Evolutionary conservation across 2,888 invertebrate species (phyloP).

Genomic region (Apamea anceps): DNA sequence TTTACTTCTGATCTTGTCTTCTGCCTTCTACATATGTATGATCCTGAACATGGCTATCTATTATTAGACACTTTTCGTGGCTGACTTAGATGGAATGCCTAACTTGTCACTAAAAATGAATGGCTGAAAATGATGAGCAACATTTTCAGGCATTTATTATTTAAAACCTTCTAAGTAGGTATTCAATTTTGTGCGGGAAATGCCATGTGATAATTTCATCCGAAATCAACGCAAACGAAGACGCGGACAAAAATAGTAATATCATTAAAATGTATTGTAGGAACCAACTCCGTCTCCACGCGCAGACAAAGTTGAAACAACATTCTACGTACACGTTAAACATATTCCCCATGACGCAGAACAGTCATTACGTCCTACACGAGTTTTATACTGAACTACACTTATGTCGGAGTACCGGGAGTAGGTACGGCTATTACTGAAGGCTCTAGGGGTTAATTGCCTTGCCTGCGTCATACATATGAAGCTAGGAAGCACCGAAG

Average conservation of each 20-base stretch:
- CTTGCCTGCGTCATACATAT: constrained; percentile 38
- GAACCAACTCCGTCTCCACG: constrained; percentile 12
- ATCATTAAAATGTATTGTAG: background rate
- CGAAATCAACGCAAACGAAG: background rate
- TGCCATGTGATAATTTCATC: background rate
- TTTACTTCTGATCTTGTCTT: background rate
- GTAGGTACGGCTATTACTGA: constrained; percentile 27
- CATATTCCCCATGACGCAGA: constrained; percentile 46
- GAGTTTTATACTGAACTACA: constrained; percentile 27
- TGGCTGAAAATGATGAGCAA: background rate
- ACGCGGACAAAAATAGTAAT: background rate
- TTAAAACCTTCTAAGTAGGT: background rate
- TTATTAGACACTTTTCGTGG: background rate
- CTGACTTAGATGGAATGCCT: background rate
- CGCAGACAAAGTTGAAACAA: constrained; percentile 26
- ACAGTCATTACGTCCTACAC: constrained; percentile 49
- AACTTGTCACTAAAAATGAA: background rate
- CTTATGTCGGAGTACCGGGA: constrained; percentile 14
- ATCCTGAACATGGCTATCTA: background rate
- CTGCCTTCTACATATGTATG: background rate
- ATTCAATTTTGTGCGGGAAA: background rate
- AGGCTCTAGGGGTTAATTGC: constrained; percentile 44
- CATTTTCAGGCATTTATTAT: no score
- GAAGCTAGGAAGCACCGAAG: constrained; percentile 20
- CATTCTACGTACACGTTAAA: constrained; percentile 15